These are phyloP conservation scores for Falco punctatus DNA, from an alignment of 2,113 vertebrate genomes.

Conservation along the genomic window DNA sequence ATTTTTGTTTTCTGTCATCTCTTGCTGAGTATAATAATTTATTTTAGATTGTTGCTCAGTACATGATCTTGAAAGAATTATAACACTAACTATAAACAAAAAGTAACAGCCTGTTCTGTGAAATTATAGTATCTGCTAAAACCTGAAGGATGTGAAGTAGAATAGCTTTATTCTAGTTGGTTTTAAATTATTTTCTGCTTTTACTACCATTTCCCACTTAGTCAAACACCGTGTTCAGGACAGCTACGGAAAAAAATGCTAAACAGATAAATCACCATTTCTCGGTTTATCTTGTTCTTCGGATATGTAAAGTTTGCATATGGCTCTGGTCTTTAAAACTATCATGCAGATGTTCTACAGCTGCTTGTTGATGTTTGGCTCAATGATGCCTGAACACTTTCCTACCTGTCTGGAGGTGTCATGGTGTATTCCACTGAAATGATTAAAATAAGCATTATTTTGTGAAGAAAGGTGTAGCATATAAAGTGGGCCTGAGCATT, in stretches of 20 bases:
- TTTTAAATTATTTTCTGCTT: neutral
- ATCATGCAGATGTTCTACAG: neutral
- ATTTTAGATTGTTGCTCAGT: neutral
- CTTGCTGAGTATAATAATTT: slow-evolving; percentile 7
- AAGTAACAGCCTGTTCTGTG: neutral
- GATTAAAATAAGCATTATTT: slow-evolving; percentile 23
- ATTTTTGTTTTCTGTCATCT: slow-evolving; percentile 12
- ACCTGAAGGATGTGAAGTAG: neutral
- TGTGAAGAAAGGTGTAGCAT: neutral
- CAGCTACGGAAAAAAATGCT: neutral
- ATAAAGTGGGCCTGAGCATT: neutral
- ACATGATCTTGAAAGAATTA: neutral
- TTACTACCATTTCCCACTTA: neutral
- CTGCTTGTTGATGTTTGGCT: neutral
- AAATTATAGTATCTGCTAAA: neutral
- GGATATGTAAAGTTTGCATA: neutral
- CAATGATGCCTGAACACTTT: neutral
- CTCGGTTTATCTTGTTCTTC: neutral
- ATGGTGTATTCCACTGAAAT: neutral
- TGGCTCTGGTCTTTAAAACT: neutral
- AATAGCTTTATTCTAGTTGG: neutral
- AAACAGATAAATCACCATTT: neutral
- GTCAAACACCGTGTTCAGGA: neutral
- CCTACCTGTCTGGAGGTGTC: neutral
- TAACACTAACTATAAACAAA: neutral